Base-by-base conservation (phyloP, 2,888 invertebrate genomes). In the Drosophila demipolita region DNA sequence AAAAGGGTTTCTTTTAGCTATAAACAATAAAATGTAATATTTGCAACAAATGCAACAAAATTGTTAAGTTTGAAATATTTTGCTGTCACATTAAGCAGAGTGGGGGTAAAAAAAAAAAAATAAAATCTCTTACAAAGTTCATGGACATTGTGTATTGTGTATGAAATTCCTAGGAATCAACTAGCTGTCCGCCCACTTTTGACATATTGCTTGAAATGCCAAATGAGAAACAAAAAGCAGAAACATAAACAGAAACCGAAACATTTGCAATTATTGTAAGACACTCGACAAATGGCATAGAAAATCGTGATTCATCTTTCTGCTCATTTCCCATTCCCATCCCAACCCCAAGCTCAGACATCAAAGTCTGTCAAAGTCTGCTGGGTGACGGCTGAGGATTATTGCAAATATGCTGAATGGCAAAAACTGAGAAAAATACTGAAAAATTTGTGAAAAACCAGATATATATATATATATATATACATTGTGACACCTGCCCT, bases 181-280 rank as follows among this genome's bases (percentile, higher is more conserved):
- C 58, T 73, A 20, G 57, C 20, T 71, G 52, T 70, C 45, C 63
- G 57, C 64, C 77, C 55, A 61, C 65, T 76, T 60, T 57, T 63
- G 73, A 48, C 73, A 59, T 66, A 73, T 63, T 45, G 45, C 38
- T 55, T 52, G 33, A 60, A 58, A 57, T 62, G 60, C 23, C 42
- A 67, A 52, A 36, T 50, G 32, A 32, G 17, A 33, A n/a, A n/a
- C 20, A 23, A 33, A 12, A 49, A 50, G 9, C n/a, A n/a, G 40
- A 9, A 40, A 9, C 40, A 40, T n/a, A 20, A 20, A 20, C 45
- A 45, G 7, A 45, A 45, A 23, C 23, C 45, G 8, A 20, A 45
- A 23, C 45, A 23, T 45, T 40, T 65, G 20, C 61, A 61, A 77
- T 72, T 61, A 72, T 58, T 45, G 45, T 45, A 45, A 61, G 40